phyloP scores from a whole-genome alignment of 2,113 vertebrate genomes.

The Turdus rufiventris region DNA sequence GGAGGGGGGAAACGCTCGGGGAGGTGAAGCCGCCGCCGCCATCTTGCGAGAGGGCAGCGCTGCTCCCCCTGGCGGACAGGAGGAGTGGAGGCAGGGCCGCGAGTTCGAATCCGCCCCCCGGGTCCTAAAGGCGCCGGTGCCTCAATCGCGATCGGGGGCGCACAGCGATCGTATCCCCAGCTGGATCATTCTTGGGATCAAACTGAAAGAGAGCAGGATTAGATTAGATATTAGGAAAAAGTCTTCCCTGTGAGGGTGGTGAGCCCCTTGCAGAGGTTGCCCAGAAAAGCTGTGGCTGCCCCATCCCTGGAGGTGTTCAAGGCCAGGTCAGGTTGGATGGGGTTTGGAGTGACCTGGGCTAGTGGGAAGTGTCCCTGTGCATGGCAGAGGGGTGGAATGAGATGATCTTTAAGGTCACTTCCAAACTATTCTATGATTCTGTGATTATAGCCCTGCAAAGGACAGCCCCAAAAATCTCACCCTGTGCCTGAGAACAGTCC shows the following conservation, averaged over 20 bases:
- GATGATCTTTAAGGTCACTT: not conserved
- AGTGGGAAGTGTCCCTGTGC: not conserved
- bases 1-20: conserved; percentile 54
- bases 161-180: not conserved
- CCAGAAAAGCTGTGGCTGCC: not conserved
- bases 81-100: not conserved
- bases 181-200: not conserved
- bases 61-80: not conserved
- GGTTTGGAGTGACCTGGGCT: accelerated
- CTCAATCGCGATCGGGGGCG: accelerated
- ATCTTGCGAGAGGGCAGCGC: conserved; percentile 56
- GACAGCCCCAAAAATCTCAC: not conserved
- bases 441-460: not conserved
- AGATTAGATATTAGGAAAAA: not conserved
- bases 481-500: not conserved
- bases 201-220: not conserved
- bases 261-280: not conserved
- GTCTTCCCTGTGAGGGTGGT: not conserved
- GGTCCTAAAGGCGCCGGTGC: not conserved
- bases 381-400: not conserved
- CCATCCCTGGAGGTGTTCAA: not conserved
- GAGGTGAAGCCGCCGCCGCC: conserved; percentile 63
- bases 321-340: accelerated
- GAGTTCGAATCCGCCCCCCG: not conserved
- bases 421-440: not conserved